These are phyloP conservation scores for Campylomormyrus numenius DNA, from an alignment of 2,113 vertebrate genomes.

Conservation along the genomic window DNA sequence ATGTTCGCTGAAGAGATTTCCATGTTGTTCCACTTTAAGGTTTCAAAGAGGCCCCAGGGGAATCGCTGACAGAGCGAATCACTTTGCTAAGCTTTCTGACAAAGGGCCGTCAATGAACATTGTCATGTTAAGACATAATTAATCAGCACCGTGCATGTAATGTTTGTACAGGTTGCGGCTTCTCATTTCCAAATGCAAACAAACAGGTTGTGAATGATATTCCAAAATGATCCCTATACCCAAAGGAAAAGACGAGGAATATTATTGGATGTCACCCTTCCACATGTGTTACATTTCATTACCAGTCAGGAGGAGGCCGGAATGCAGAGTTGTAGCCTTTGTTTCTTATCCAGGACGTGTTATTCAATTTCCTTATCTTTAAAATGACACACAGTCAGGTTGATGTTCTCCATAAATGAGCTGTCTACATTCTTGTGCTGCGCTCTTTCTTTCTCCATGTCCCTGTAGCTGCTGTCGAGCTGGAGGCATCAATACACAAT, in stretches of 20 bases:
- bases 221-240: background rate
- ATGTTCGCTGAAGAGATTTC: background rate
- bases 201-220: background rate
- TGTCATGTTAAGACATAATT: background rate
- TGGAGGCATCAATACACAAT: background rate
- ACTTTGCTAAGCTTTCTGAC: background rate
- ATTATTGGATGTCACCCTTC: slow-evolving; percentile 63
- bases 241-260: slow-evolving; percentile 38
- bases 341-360: slow-evolving; percentile 63
- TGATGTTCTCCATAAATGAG: slow-evolving; percentile 68
- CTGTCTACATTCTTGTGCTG: slow-evolving; percentile 43
- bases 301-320: slow-evolving; percentile 42
- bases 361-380: slow-evolving; percentile 60
- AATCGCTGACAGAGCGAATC: background rate
- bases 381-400: slow-evolving; percentile 40
- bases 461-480: background rate
- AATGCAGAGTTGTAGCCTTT: slow-evolving; percentile 68
- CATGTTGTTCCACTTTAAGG: background rate
- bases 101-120: background rate
- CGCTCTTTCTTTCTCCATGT: slow-evolving; percentile 10
- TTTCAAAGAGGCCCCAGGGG: background rate
- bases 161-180: background rate
- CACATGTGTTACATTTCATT: slow-evolving; percentile 68
- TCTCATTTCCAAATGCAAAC: background rate
- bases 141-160: background rate